These are phyloP conservation scores for Ostrea edulis DNA, from an alignment of 1,140 invertebrate genomes.

Conservation along the genomic window DNA sequence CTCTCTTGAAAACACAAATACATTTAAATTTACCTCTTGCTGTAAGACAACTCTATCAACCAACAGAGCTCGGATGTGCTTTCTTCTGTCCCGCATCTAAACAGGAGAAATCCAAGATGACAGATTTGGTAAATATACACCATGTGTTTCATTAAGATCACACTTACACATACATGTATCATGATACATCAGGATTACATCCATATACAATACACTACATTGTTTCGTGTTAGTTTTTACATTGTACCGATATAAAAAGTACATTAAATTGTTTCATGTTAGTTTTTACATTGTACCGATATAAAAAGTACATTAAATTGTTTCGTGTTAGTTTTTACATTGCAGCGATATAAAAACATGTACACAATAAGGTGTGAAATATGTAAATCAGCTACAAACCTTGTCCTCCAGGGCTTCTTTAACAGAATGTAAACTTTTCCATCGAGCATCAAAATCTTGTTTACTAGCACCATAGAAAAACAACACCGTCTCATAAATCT, in stretches of 20 bases:
- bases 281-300: no score
- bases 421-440: constrained; percentile 83
- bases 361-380: no score
- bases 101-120: constrained; percentile 37
- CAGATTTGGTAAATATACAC: neutral
- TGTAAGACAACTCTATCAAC: constrained; percentile 85
- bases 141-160: neutral
- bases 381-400: no score
- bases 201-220: no score
- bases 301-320: no score
- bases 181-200: neutral
- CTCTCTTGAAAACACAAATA: no score
- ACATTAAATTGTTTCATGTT: no score
- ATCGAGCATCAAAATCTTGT: constrained; percentile 81
- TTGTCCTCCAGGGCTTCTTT: constrained; percentile 85
- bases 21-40: constrained; percentile 83
- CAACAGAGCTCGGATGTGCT: constrained; percentile 84
- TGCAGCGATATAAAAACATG: no score
- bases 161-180: neutral
- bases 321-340: no score
- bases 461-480: constrained; percentile 81
- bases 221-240: no score
- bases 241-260: no score
- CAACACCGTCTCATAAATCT: constrained; percentile 84
- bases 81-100: constrained; percentile 81